Evolutionary conservation across 92 coral and sea anemone genomes (phyloP).

Genomic region (Actinernus sp.): DNA sequence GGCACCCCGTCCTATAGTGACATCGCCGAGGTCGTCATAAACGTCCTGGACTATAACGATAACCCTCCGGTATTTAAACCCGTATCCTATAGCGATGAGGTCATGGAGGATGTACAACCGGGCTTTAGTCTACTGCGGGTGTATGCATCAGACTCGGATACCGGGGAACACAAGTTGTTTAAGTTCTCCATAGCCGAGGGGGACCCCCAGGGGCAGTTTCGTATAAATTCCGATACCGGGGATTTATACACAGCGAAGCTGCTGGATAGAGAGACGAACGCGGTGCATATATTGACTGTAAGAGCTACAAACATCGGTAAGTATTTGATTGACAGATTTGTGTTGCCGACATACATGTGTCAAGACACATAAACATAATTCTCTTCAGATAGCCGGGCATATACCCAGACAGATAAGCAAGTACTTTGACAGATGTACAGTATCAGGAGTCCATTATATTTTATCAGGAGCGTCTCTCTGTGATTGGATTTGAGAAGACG

Average conservation of each 20-base stretch:
- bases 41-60: slow-evolving; percentile 83
- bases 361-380: too few species aligned
- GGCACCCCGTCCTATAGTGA: slow-evolving; percentile 66
- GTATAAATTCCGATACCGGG: slow-evolving; percentile 72
- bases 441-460: too few species aligned
- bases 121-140: slow-evolving; percentile 62
- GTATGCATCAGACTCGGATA: slow-evolving; percentile 74
- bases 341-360: too few species aligned
- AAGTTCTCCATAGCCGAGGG: slow-evolving; percentile 77
- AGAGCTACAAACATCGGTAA: slow-evolving; percentile 91
- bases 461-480: too few species aligned
- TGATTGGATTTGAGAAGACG: too few species aligned
- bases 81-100: slow-evolving; percentile 45
- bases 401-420: too few species aligned
- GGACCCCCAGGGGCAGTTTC: slow-evolving; percentile 69
- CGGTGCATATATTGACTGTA: slow-evolving; percentile 58
- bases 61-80: slow-evolving; percentile 85
- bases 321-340: too few species aligned
- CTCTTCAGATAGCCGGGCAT: too few species aligned
- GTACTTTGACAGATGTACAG: too few species aligned
- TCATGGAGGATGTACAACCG: slow-evolving; percentile 68
- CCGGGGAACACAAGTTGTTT: slow-evolving; percentile 64
- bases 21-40: slow-evolving; percentile 63
- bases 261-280: slow-evolving; percentile 79
- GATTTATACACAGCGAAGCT: slow-evolving; percentile 61